These are phyloP conservation scores for Sebastes minor DNA, from an alignment of 2,797 vertebrate genomes.

Conservation along the genomic window DNA sequence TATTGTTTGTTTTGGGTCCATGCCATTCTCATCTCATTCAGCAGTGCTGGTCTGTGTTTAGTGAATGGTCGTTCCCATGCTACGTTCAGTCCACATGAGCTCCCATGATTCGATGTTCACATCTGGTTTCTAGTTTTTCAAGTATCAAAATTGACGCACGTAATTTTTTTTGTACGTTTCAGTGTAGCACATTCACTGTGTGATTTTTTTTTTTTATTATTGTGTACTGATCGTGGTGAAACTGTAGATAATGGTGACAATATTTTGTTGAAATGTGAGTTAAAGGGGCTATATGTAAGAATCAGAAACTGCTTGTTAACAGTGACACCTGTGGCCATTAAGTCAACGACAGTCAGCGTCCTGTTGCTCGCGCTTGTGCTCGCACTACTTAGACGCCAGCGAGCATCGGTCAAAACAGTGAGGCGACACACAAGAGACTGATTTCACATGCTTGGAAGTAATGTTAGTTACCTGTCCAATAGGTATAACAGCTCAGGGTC, in stretches of 20 bases:
- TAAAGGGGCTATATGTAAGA: neutral
- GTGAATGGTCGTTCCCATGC: slow-evolving; percentile 22
- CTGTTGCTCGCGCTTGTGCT: no score
- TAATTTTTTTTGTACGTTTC: neutral
- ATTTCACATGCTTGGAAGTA: no score
- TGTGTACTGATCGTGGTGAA: neutral
- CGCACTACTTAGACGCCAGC: no score
- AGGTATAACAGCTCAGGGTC: no score
- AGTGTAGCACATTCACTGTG: neutral
- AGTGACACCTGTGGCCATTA: no score
- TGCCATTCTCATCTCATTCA: slow-evolving; percentile 36
- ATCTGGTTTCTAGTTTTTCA: neutral
- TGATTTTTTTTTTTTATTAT: neutral
- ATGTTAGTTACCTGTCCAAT: no score
- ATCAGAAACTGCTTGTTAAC: no score
- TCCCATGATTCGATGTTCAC: slow-evolving; percentile 12
- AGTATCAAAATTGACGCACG: neutral
- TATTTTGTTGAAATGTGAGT: neutral
- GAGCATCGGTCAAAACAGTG: no score
- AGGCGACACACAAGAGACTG: no score
- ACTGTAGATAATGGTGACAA: neutral
- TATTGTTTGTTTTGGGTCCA: slow-evolving; percentile 40
- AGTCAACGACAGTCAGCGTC: no score
- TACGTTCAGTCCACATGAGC: neutral
- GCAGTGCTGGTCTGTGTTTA: slow-evolving; percentile 21